These are phyloP conservation scores for Decapterus maruadsi DNA, from an alignment of 2,797 vertebrate genomes.

Conservation along the genomic window DNA sequence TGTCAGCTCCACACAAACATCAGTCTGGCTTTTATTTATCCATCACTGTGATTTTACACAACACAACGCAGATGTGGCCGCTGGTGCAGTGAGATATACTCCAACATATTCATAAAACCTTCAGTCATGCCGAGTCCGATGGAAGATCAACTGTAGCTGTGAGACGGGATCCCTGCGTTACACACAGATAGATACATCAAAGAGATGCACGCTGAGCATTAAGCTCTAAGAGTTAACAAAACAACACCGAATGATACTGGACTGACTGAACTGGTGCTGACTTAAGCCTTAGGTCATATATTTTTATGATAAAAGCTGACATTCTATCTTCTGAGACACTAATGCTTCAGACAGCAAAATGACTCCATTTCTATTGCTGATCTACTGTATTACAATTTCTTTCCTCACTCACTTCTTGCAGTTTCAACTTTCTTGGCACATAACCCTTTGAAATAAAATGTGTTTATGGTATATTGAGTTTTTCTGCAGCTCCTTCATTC, in stretches of 20 bases:
- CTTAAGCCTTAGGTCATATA: background rate
- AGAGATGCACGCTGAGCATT: background rate
- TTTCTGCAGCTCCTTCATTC: background rate
- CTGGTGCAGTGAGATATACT: conserved; percentile 2
- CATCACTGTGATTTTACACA: conserved; percentile 12
- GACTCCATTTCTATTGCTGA: background rate
- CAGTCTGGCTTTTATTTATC: conserved; percentile 34
- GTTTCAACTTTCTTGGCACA: background rate
- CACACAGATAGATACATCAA: background rate
- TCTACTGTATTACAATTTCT: background rate
- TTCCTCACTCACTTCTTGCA: background rate
- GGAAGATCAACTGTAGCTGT: background rate
- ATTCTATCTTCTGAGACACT: background rate
- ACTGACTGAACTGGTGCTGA: background rate
- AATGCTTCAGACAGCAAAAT: background rate
- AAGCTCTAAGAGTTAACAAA: background rate
- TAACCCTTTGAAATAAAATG: background rate
- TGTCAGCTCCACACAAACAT: conserved; percentile 3
- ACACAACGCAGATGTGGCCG: conserved; percentile 20
- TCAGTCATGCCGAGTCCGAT: conserved; percentile 11
- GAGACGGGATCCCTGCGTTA: conserved; percentile 8
- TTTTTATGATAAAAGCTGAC: background rate
- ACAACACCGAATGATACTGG: background rate
- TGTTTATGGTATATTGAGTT: background rate
- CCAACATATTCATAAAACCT: conserved; percentile 22